Evolutionary conservation across 2,797 vertebrate genomes (phyloP).

Genomic region (Xenopus petersii): DNA sequence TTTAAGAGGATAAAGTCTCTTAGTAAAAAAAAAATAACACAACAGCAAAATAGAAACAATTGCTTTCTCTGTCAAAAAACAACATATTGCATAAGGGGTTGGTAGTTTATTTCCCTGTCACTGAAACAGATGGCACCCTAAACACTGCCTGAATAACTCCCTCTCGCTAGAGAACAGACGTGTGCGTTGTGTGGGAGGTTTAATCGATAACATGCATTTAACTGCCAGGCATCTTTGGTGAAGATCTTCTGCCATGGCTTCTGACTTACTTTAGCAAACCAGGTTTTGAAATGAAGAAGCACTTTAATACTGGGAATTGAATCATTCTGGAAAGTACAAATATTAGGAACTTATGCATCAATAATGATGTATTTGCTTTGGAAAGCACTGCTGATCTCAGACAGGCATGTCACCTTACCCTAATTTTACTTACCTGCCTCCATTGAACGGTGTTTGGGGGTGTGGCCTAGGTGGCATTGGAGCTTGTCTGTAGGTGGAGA

Average conservation of each 20-base stretch:
- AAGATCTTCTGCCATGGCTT: slow-evolving; percentile 33
- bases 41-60: slow-evolving; percentile 50
- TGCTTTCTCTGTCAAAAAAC: slow-evolving; percentile 48
- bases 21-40: slow-evolving; percentile 32
- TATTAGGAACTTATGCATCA: too few relatives aligned
- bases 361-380: too few relatives aligned
- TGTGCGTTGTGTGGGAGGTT: slow-evolving; percentile 47
- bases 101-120: slow-evolving; percentile 47
- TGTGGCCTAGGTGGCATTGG: too few relatives aligned
- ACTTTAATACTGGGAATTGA: too few relatives aligned
- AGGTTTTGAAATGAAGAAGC: too few relatives aligned
- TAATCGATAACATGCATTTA: slow-evolving; percentile 49
- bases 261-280: slow-evolving; percentile 19
- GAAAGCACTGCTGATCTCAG: too few relatives aligned
- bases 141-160: slow-evolving; percentile 46
- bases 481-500: too few relatives aligned
- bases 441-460: too few relatives aligned
- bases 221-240: slow-evolving; percentile 43
- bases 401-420: too few relatives aligned
- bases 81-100: slow-evolving; percentile 50
- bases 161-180: slow-evolving; percentile 43
- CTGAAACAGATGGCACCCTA: slow-evolving; percentile 47
- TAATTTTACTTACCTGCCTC: too few relatives aligned
- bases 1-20: not conserved
- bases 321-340: too few relatives aligned